A percentile compares a stretch with the other conserved stretches of the same genome.
Conservation (phyloP, 2,113 vertebrate species). For the Choloepus hoffmanni region DNA sequence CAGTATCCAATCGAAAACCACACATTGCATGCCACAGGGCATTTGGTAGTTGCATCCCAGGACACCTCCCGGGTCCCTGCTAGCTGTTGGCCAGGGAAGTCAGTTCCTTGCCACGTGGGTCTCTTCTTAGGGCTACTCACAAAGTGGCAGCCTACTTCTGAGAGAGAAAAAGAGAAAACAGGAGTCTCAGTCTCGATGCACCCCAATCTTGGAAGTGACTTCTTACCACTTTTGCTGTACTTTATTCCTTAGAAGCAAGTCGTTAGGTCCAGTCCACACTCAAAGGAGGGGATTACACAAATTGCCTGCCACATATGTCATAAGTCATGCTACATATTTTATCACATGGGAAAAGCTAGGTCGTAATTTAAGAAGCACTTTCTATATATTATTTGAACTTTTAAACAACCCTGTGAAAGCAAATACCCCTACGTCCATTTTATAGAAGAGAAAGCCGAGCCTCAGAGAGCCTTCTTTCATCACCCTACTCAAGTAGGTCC, state of each 20-base stretch:
- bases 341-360: not conserved
- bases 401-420: not conserved
- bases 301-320: not conserved
- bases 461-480: not conserved
- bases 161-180: not conserved
- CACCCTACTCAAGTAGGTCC: not conserved
- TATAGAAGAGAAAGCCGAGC: not conserved
- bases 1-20: not conserved
- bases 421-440: not conserved
- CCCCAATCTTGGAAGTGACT: not conserved
- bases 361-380: not conserved
- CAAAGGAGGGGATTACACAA: not conserved
- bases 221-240: conserved; percentile 8
- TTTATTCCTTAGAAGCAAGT: conserved; percentile 44
- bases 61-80: not conserved
- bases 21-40: not conserved
- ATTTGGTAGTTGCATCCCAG: not conserved
- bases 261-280: not conserved
- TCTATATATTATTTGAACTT: not conserved
- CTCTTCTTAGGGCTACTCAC: not conserved
- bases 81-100: not conserved
- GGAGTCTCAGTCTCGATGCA: not conserved
- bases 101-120: not conserved
- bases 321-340: not conserved
- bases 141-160: not conserved